Evolutionary conservation across 2,113 vertebrate species (phyloP).

Genomic region (Myanophis thanlyinensis): DNA sequence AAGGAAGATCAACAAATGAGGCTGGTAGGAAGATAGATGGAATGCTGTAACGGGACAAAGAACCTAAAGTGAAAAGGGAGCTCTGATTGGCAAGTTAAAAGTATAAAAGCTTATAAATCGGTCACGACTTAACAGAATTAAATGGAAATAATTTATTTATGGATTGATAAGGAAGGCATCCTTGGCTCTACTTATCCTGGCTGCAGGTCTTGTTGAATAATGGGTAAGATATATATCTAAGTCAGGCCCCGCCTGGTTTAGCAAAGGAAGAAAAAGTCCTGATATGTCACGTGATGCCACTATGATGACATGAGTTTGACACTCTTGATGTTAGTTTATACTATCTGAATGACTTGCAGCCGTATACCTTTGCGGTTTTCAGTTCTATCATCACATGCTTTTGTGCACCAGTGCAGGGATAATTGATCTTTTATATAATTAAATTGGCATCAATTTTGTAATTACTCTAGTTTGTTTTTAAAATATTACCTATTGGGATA

Average conservation of each 20-base stretch:
- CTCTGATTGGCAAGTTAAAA: neutral
- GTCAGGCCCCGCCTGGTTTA: no score
- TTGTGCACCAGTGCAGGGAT: neutral
- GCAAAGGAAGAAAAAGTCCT: no score
- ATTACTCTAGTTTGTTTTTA: neutral
- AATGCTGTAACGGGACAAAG: neutral
- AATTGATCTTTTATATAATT: neutral
- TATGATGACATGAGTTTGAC: no score
- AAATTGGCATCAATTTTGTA: neutral
- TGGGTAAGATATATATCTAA: constrained; percentile 12
- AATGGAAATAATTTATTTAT: constrained; percentile 14
- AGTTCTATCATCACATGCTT: neutral
- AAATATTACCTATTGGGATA: neutral
- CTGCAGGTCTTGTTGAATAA: neutral
- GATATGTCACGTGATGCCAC: no score
- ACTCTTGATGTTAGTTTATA: no score
- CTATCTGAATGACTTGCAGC: neutral
- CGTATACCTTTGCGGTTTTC: neutral
- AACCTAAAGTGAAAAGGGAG: neutral
- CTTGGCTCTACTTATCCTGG: constrained; percentile 15
- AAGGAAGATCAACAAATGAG: neutral
- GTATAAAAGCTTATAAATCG: constrained; percentile 16
- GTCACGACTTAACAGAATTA: neutral
- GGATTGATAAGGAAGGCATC: constrained; percentile 2
- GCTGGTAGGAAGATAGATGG: neutral